Base-by-base conservation (phyloP, 2,888 invertebrate genomes). In the Cataglyphis livida region DNA sequence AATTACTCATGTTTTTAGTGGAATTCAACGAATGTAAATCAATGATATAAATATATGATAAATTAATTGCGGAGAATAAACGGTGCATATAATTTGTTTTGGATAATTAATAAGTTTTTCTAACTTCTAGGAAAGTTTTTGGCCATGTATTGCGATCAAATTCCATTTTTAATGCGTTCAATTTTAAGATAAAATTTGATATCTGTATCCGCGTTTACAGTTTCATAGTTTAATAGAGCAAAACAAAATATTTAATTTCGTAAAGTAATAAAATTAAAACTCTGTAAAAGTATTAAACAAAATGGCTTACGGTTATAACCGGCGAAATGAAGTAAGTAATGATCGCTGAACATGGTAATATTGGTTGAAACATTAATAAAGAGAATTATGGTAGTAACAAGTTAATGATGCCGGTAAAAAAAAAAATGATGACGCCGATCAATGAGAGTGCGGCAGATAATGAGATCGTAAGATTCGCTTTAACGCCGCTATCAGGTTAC, bases 401-500 rank as follows among this genome's bases (percentile, higher is more conserved):
- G 57, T 71, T 78, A 71, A 78, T 57, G 71, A 25, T 18, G 57
- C 21, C 76, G n/a, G 15, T 44, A 32, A 71, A 44, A 44, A 28
- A 21, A 21, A 28, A 71, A 44, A 59, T 59, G 32, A 68, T 32
- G 71, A 78, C 57, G 57, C 6, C 65, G 21, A 12, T 1, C 73
- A 73, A 79, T 71, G 78, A 73, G 44, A 59, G 25, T 44, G 18
- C 59, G 57, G 9, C 48, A 18, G 59, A 59, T 79, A 78, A 78
- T 78, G 73, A 78, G 59, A 44, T 78, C 59, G 59, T 78, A 71
- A 79, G 78, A 73, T 44, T 79, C 73, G 35, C 44, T 73, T 73
- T 59, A 73, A 59, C 28, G 78, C 28, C 41, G 32, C 32, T 61
- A 15, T 15, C 25, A 28, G 41, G 57, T 71, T 79, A 79, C 73